Conservation (phyloP, 2,797 vertebrate species). For the Lates japonicus region DNA sequence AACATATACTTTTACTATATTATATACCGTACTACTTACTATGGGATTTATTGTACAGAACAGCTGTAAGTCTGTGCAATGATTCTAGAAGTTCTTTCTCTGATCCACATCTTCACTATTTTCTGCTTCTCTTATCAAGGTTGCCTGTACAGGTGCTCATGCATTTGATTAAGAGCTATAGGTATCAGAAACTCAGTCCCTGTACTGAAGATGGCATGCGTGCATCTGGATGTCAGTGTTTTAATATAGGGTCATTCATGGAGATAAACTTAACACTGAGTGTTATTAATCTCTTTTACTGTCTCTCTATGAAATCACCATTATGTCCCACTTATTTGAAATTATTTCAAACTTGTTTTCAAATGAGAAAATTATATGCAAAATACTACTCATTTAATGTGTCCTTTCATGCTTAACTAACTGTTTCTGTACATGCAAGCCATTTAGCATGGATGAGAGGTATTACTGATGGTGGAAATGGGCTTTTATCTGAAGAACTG, state of each 20-base stretch:
- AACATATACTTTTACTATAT: not conserved
- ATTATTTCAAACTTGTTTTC: not conserved
- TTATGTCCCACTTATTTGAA: not conserved
- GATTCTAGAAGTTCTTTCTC: constrained; percentile 32
- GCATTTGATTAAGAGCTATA: constrained; percentile 60
- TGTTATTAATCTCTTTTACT: not conserved
- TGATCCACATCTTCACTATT: constrained; percentile 44
- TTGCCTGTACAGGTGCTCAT: constrained; percentile 76
- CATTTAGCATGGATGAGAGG: constrained; percentile 5
- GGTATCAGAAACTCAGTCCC: constrained; percentile 62
- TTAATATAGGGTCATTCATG: not conserved
- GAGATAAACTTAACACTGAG: not conserved
- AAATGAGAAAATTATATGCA: not conserved
- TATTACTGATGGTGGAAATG: not conserved
- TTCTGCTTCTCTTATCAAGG: constrained; percentile 62
- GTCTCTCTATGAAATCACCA: not conserved
- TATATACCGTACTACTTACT: too few relatives aligned
- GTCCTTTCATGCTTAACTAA: not conserved
- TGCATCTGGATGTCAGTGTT: not conserved
- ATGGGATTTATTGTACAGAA: constrained; percentile 23
- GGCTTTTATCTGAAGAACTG: not conserved
- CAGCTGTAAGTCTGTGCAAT: constrained; percentile 42
- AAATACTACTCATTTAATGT: not conserved
- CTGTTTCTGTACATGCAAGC: not conserved
- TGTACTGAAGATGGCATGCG: constrained; percentile 13